Conservation (phyloP, 53 echinoderm and acorn worm species). For the Luidia sarsii region DNA sequence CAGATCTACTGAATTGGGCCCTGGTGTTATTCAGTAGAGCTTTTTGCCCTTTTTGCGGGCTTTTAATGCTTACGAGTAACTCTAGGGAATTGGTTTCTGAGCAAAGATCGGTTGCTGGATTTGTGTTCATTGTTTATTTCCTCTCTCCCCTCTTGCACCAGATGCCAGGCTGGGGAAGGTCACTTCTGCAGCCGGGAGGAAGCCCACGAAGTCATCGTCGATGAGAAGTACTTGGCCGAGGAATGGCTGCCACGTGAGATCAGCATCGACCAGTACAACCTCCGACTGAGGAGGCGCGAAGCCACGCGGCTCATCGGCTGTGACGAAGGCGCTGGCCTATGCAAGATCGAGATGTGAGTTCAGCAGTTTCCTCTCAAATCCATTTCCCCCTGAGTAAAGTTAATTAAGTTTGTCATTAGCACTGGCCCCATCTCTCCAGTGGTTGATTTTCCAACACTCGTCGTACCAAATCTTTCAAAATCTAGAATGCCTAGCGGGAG, state of each 20-base stretch:
- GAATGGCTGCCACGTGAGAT: constrained; percentile 5
- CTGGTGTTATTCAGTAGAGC: too few species aligned
- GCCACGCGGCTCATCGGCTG: not conserved
- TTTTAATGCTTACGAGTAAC: too few species aligned
- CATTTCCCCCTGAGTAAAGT: too few species aligned
- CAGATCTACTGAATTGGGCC: too few species aligned
- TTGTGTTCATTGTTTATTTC: not conserved
- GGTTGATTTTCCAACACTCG: too few species aligned
- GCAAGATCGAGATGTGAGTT: constrained; percentile 33
- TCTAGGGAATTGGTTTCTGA: not conserved
- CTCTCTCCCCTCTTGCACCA: not conserved
- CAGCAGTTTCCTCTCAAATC: too few species aligned
- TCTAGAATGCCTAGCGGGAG: too few species aligned
- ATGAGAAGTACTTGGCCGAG: constrained; percentile 6
- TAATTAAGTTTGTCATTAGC: too few species aligned
- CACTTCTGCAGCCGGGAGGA: constrained; percentile 36
- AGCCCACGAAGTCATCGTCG: not conserved
- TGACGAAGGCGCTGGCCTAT: constrained; percentile 3
- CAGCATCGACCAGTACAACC: not conserved
- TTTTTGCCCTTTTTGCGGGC: too few species aligned
- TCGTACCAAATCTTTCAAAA: too few species aligned
- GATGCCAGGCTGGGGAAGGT: constrained; percentile 13
- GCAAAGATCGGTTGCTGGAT: too few species aligned
- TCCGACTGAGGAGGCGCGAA: constrained; percentile 1
- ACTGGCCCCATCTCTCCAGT: too few species aligned